phyloP scores from a whole-genome alignment of 2,113 vertebrate genomes.

The Lutjanus erythropterus region DNA sequence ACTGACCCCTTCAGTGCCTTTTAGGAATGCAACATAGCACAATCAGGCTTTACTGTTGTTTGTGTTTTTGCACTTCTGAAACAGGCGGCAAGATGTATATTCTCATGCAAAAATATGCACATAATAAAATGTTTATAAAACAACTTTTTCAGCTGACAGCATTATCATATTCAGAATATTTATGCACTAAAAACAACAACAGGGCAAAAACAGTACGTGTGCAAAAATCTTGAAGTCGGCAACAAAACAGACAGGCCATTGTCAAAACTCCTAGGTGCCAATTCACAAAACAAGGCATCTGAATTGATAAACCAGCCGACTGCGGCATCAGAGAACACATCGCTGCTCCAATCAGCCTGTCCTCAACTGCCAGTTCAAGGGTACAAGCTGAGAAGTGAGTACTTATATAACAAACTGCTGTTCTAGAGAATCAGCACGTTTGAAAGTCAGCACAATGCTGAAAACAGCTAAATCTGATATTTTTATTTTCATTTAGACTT shows the following conservation, averaged over 20 bases:
- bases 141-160: not conserved
- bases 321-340: slow-evolving; percentile 17
- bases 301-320: slow-evolving; percentile 16
- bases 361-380: slow-evolving; percentile 60
- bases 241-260: slow-evolving; percentile 9
- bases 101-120: not conserved
- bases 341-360: slow-evolving; percentile 10
- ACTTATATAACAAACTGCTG: slow-evolving; percentile 25
- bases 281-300: not conserved
- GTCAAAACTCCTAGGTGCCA: not conserved
- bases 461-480: slow-evolving; percentile 42
- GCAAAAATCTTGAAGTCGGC: not conserved
- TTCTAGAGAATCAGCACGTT: slow-evolving; percentile 42
- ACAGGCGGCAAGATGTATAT: not conserved
- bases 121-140: not conserved
- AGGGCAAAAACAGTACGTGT: not conserved
- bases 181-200: not conserved
- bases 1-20: too few relatives aligned
- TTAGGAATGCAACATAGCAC: not conserved
- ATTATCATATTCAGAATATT: not conserved
- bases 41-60: too few relatives aligned
- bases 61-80: not conserved
- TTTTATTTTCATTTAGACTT: not conserved
- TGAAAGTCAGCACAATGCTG: slow-evolving; percentile 38
- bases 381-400: slow-evolving; percentile 23